phyloP scores from a whole-genome alignment of 1,140 invertebrate species.

The Drosophila tani region DNA sequence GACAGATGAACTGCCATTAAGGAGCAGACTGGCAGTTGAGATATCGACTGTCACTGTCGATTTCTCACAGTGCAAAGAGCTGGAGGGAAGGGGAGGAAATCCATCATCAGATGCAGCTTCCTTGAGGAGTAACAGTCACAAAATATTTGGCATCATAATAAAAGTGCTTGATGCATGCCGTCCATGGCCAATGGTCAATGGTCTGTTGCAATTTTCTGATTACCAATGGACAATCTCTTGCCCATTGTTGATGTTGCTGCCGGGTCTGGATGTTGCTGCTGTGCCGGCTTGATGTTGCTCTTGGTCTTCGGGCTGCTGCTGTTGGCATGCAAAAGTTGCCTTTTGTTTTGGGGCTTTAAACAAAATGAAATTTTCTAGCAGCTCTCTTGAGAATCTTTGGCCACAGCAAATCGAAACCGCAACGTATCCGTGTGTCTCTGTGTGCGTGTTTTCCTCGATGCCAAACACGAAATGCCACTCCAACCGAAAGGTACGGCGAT shows the following conservation, averaged over 20 bases:
- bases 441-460: conserved; percentile 16
- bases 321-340: conserved; percentile 56
- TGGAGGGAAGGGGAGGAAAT: conserved; percentile 29
- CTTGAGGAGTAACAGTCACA: conserved; percentile 18
- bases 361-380: conserved; percentile 73
- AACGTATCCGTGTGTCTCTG: conserved; percentile 29
- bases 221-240: conserved; percentile 51
- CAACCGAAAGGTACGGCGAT: not conserved
- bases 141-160: conserved; percentile 81
- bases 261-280: not conserved
- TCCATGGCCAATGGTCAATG: conserved; percentile 32
- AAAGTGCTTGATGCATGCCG: conserved; percentile 62
- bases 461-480: conserved; percentile 38
- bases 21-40: conserved; percentile 22
- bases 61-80: conserved; percentile 69
- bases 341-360: conserved; percentile 66
- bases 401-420: conserved; percentile 69
- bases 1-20: conserved; percentile 67
- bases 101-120: conserved; percentile 45
- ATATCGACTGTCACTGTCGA: conserved; percentile 70
- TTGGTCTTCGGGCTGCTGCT: conserved; percentile 1
- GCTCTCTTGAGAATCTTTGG: conserved; percentile 69
- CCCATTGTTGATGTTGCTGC: conserved; percentile 23
- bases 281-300: not conserved
- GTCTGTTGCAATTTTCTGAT: conserved; percentile 73